These are phyloP conservation scores for Nasonia oneida DNA, from an alignment of 2,888 invertebrate genomes.

Conservation along the genomic window DNA sequence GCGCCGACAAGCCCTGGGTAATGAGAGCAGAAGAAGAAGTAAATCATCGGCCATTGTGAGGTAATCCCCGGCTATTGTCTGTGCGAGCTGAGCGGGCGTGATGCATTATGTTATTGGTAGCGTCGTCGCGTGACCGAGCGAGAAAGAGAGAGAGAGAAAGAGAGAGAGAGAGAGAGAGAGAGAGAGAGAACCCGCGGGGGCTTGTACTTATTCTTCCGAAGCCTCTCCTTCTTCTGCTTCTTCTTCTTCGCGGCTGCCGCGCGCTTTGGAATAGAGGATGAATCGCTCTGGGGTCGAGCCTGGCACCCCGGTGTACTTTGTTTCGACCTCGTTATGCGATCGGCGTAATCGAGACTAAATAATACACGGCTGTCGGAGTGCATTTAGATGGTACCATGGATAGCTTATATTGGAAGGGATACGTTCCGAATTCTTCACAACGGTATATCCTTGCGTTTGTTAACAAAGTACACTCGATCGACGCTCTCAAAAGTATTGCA, in stretches of 20 bases:
- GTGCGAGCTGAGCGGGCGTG: conserved; percentile 74
- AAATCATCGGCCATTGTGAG: conserved; percentile 79
- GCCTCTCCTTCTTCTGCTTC: neutral
- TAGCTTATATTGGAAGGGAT: neutral
- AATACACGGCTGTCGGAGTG: conserved; percentile 15
- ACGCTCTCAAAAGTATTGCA: neutral
- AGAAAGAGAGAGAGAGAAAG: conserved; percentile 37
- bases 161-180: neutral
- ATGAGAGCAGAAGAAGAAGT: conserved; percentile 77
- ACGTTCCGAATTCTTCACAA: no score
- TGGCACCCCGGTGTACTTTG: conserved; percentile 38
- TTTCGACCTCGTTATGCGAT: conserved; percentile 46
- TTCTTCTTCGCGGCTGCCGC: neutral
- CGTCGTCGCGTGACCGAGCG: conserved; percentile 50
- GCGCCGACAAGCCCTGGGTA: conserved; percentile 77
- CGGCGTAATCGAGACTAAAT: conserved; percentile 40
- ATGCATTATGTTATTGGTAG: conserved; percentile 78
- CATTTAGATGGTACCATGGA: neutral
- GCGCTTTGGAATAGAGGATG: conserved; percentile 11
- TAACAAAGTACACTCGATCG: neutral
- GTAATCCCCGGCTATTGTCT: conserved; percentile 78
- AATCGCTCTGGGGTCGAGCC: conserved; percentile 31
- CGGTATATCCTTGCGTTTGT: neutral
- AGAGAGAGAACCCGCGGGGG: conserved; percentile 40
- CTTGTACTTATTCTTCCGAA: conserved; percentile 11